Percentiles rank a stretch among this genome's conserved stretches.
Conservation (phyloP, 2,113 vertebrate genomes). For the Peromyscus californicus region DNA sequence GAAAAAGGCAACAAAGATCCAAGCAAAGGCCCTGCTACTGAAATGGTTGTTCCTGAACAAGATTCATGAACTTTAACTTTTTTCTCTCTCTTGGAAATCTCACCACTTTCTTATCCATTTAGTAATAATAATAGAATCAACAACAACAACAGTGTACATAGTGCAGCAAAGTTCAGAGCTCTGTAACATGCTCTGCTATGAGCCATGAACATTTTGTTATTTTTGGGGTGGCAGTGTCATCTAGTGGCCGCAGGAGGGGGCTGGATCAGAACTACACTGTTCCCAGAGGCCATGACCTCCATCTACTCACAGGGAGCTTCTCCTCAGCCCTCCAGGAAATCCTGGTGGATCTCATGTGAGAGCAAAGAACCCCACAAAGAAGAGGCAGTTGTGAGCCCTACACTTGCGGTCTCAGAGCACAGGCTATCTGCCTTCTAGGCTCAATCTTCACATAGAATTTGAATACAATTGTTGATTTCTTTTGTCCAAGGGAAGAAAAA, state of each 20-base stretch:
- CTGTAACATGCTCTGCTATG: neutral
- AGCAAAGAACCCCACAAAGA: neutral
- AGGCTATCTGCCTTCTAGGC: neutral
- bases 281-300: neutral
- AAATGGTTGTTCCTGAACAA: neutral
- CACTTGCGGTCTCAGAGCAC: neutral
- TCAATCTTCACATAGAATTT: neutral
- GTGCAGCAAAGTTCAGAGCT: neutral
- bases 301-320: neutral
- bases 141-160: neutral
- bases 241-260: neutral
- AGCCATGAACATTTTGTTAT: neutral
- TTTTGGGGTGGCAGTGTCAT: neutral
- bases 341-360: neutral
- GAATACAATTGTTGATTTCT: conserved; percentile 10
- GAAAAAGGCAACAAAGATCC: neutral
- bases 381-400: neutral
- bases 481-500: conserved; percentile 7
- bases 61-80: neutral
- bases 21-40: neutral
- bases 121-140: neutral
- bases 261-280: neutral
- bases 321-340: neutral
- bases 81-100: conserved; percentile 43
- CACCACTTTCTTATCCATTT: neutral